These are phyloP conservation scores for Caenorhabditis zanzibari DNA, from an alignment of 2,888 invertebrate species.

Conservation along the genomic window DNA sequence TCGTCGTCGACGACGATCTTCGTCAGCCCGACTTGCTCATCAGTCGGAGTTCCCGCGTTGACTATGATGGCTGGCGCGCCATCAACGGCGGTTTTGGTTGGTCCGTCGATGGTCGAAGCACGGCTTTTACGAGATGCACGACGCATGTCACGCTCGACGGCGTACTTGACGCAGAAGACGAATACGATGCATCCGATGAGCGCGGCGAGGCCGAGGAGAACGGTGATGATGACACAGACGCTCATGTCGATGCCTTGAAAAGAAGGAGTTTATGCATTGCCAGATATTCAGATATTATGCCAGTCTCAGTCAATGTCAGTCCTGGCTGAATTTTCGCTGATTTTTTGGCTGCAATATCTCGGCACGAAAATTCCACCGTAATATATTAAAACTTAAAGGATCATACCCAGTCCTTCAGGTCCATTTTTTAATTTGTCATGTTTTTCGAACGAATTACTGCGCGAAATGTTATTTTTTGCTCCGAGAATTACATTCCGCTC, in stretches of 20 bases:
- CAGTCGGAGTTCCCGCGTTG: not conserved
- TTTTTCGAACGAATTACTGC: no score
- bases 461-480: no score
- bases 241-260: constrained; percentile 57
- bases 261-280: no score
- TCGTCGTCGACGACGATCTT: not conserved
- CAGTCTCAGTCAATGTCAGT: no score
- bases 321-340: no score
- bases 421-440: no score
- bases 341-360: no score
- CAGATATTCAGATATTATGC: no score
- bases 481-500: no score
- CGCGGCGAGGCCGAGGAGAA: constrained; percentile 7
- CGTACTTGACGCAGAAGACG: constrained; percentile 48
- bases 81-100: not conserved
- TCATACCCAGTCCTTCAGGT: no score
- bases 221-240: constrained; percentile 41
- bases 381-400: no score
- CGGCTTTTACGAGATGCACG: constrained; percentile 18
- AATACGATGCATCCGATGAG: constrained; percentile 35
- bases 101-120: not conserved
- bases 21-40: constrained; percentile 12
- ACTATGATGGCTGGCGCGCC: not conserved
- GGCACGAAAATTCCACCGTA: no score
- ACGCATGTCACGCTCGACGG: constrained; percentile 28